phyloP scores from a whole-genome alignment of 2,888 invertebrate genomes.

The Ormyrus labotus region DNA sequence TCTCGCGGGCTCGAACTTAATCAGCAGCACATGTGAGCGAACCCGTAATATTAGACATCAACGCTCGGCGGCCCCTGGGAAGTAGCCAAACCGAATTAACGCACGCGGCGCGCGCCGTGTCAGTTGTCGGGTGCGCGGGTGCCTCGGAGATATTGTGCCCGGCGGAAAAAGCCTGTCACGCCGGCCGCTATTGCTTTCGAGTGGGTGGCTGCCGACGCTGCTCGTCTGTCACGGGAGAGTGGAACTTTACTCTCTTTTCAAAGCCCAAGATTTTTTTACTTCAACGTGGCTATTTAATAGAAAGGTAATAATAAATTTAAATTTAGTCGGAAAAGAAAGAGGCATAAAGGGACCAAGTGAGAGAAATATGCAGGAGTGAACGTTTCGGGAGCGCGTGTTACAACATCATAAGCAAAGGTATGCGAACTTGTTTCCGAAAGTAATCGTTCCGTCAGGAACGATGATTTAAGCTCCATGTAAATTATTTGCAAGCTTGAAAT shows the following conservation, averaged over 20 bases:
- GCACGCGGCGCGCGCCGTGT: neutral
- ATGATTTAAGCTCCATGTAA: constrained; percentile 24
- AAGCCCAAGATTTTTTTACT: too few species aligned
- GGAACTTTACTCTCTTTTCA: too few species aligned
- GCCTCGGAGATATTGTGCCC: neutral
- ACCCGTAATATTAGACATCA: neutral
- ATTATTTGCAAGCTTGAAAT: constrained; percentile 18
- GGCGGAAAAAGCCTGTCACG: too few species aligned
- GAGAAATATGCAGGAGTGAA: constrained; percentile 26
- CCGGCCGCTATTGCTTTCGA: neutral
- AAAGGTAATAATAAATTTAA: too few species aligned
- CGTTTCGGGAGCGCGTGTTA: constrained; percentile 29
- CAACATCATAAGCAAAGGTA: constrained; percentile 36
- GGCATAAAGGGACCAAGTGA: constrained; percentile 16
- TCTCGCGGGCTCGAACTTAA: neutral
- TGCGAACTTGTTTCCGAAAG: constrained; percentile 32
- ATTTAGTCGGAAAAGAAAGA: neutral
- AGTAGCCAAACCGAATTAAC: constrained; percentile 9
- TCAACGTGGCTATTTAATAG: too few species aligned
- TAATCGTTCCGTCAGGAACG: constrained; percentile 12
- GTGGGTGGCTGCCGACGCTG: constrained; percentile 1
- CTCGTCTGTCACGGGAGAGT: neutral
- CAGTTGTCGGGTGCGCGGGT: neutral
- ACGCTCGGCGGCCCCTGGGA: neutral
- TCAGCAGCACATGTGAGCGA: neutral